Evolutionary conservation across 1,140 invertebrate genomes (phyloP), one percentile per base, ranked within the genome.

Genomic region (Scylla paramamosain): DNA sequence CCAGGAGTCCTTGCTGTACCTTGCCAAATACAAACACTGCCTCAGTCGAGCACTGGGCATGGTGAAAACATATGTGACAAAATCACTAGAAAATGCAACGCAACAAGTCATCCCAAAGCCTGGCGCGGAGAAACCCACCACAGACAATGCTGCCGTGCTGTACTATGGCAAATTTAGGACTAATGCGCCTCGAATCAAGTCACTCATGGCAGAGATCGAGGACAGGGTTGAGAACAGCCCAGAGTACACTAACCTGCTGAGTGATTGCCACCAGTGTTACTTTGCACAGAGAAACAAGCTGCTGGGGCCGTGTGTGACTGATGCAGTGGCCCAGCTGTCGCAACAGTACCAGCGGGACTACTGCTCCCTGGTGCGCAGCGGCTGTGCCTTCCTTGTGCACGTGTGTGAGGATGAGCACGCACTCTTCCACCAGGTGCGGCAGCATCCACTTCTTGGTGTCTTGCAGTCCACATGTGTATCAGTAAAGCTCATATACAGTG

Each of bases 91-190:
- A 96, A 98, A 98, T 96, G 98, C 99, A 0, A 98, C 98, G 0
- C 98, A 98, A 96, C 98, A 98, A 97, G 98, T 97, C 4, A 96
- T 97, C 91, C 97, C 97, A 28, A 96, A 96, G 83, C 96, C 96
- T n/a, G 96, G 94, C 32, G 96, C 96, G 87, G 96, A 93, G 93
- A 95, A 96, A 82, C 96, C 96, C 83, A 96, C 96, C 14, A 95
- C 96, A 29, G 98, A 99, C 96, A 98, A 98, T 46, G 98, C 98
- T 0, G 98, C 99, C 97, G 98, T 99, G 0, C 97, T 99, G 0
- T 99, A 99, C 96, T 99, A 99, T 97, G 99, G 99, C 0, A 99
- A 99, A 97, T 99, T 99, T 97, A 98, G 99, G 97, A 98, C 98
- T 0, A 98, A 98, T 93, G 98, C 99, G 0, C 98, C 98, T 0